Percentiles rank a stretch among this genome's conserved stretches.
Evolutionary conservation across 2,888 invertebrate genomes (phyloP).

Genomic region (Lomographa bimaculata): DNA sequence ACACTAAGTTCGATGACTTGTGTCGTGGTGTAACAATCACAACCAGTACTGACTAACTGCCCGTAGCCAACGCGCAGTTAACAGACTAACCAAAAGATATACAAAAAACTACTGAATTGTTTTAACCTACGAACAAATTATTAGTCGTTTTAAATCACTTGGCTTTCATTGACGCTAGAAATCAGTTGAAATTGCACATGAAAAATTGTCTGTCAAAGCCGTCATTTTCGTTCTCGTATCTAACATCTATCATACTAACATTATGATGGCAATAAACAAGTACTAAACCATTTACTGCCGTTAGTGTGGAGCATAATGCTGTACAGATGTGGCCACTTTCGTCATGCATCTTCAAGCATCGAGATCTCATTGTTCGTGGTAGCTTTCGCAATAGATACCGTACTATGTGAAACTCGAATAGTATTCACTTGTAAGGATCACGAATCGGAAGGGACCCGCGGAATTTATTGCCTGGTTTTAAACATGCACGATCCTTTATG

Average conservation of each 20-base stretch:
- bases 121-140: no score
- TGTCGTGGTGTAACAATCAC: no score
- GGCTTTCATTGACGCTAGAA: no score
- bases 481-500: no score
- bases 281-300: conserved; percentile 21
- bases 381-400: conserved; percentile 42
- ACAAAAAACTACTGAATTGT: no score
- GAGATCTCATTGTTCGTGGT: conserved; percentile 39
- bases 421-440: background rate
- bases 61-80: no score
- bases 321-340: conserved; percentile 42
- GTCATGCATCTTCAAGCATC: conserved; percentile 48
- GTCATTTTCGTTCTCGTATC: background rate
- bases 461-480: no score
- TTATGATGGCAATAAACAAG: conserved; percentile 25
- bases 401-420: background rate
- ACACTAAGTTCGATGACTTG: no score
- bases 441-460: no score
- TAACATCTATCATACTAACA: conserved; percentile 1
- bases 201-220: background rate
- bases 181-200: background rate
- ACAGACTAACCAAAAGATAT: no score
- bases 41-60: no score
- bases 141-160: no score
- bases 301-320: conserved; percentile 31